Base-by-base conservation (phyloP, 2,888 invertebrate genomes). In the Melitaea athalia region DNA sequence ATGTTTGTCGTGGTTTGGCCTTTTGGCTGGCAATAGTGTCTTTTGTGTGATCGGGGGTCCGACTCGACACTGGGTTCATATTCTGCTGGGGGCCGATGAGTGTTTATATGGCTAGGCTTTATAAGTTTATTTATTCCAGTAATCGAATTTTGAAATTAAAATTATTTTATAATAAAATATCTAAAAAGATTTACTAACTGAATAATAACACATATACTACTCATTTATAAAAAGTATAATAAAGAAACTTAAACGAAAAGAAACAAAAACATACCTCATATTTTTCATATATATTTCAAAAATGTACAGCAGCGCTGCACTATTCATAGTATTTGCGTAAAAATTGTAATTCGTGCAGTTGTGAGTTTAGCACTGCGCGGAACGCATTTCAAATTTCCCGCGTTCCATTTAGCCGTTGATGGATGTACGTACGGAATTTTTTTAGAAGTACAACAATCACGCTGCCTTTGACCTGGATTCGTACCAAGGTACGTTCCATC, bases 381-480 rank as follows among this genome's bases (percentile, higher is more conserved):
- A 67, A 49, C 42, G 49, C 55, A 66, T 57, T 67, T 47, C 55
- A 66, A 67, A 67, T 62, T 55, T 67, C 62, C 61, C 17, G 60
- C 66, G 61, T 66, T 60, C 61, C 55, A 61, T 66, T 61, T 61
- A 66, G 47, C 47, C 38, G 53, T 66, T 61, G 66, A 66, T 66
- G 66, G 61, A 66, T 66, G 61, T 55, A 59, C 59, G 50, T 59
- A 59, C 33, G 43, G 60, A 61, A 61, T 66, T 66, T 67, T 67
- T 63, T 49, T 57, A 62, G 57, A 67, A 67, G 55, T 55, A 61
- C 59, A 61, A 62, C 60, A 64, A 63, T 62, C 49, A 59, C 12
- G 50, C 61, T 59, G 64, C 61, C 68, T 69, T 70, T 71, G 72
- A 67, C 67, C 70, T 64, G 59, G 49, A 64, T 73, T 61, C 42